Base-by-base conservation (phyloP, 2,113 vertebrate species). In the Gorsachius goisagi region DNA sequence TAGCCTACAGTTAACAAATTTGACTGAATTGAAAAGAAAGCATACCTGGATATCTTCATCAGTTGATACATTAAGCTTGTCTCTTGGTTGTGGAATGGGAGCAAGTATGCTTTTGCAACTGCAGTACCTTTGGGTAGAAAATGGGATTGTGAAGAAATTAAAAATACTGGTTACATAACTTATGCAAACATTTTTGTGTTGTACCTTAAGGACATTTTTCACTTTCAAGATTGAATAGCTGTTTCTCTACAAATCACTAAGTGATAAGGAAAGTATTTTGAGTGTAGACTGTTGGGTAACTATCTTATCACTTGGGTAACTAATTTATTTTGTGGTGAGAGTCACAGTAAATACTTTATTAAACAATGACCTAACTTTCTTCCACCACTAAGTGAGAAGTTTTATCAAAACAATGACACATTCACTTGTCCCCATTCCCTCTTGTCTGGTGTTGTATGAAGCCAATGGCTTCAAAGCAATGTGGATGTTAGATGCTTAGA, bases 41-140 rank as follows among this genome's bases (percentile, higher is more conserved):
- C 35, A 10, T 96, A 96, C 96, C 96, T 97, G 91, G 3, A 9
- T 93, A 24, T 88, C 78, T 83, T 91, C 87, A 37, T 88, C 53
- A 15, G 8, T 27, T 35, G 53, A 49, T 27, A 3, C 4, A 13
- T n/a, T 60, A 6, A 96, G 35, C 85, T 94, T 96, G 24, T 94
- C 67, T 88, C 71, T 94, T 55, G 96, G 96, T 14, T 94, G 91
- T 47, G 95, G 96, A 88, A 96, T 28, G 16, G 93, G 39, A 96
- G 91, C 56, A 94, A 89, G 87, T 62, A 97, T 0, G 3, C 39
- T 76, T 74, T 88, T 93, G 39, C 37, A 53, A 53, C 52, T 91
- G 82, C 95, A 93, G 1, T 73, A 93, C 59, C 96, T 97, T 88
- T 66, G 50, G 41, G 24, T 19, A 90, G 49, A 89, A 94, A 82